Conservation (phyloP, 2,113 vertebrate genomes). For the Echinops telfairi region DNA sequence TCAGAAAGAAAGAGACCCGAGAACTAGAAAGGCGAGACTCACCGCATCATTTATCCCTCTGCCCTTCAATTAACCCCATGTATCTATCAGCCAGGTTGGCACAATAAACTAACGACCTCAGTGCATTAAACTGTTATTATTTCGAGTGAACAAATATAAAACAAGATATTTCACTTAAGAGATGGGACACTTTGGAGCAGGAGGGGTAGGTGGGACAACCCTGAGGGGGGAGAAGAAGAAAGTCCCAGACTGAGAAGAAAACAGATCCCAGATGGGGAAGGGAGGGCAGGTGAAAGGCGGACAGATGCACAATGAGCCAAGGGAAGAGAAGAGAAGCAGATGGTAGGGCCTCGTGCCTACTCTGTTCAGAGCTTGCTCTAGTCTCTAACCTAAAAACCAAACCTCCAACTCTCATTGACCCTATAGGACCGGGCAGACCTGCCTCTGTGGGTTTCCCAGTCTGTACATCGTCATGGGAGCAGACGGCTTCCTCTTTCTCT, state of each 20-base stretch:
- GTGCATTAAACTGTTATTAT: constrained; percentile 75
- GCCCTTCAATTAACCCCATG: too few species aligned
- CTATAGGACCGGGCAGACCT: too few species aligned
- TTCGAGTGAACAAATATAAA: constrained; percentile 77
- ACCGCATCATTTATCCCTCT: too few species aligned
- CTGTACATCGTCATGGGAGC: too few species aligned
- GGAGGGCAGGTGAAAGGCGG: constrained; percentile 13
- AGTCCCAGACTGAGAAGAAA: constrained; percentile 33
- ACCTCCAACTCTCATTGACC: too few species aligned
- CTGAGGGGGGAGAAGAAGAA: constrained; percentile 1
- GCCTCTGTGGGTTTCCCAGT: too few species aligned
- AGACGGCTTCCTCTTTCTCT: too few species aligned
- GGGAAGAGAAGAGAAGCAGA: constrained; percentile 13
- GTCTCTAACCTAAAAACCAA: not conserved
- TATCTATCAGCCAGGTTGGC: too few species aligned
- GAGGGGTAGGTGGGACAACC: constrained; percentile 11
- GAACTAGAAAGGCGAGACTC: too few species aligned
- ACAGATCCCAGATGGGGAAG: constrained; percentile 26
- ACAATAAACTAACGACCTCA: too few species aligned
- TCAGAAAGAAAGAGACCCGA: too few species aligned
- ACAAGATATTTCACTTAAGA: constrained; percentile 44
- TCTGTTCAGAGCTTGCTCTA: not conserved
- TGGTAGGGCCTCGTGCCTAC: not conserved
- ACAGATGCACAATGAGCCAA: too few species aligned
- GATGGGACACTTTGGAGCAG: not conserved